Base-by-base conservation (phyloP, 2,888 invertebrate genomes). In the Drosophila nr. medialis region DNA sequence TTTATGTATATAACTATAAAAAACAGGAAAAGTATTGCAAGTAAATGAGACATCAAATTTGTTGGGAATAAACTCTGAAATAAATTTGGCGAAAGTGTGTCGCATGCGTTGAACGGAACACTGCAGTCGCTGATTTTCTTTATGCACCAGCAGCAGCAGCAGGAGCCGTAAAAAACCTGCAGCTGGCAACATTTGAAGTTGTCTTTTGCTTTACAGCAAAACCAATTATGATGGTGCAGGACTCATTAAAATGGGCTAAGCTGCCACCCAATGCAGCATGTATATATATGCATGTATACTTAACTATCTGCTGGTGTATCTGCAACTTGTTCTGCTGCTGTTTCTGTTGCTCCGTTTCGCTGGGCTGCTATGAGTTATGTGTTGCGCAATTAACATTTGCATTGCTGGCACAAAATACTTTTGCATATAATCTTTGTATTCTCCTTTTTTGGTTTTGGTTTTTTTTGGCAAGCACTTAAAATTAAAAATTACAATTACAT, bases 401-500 rank as follows among this genome's bases (percentile, higher is more conserved):
- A 72, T 75, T 84, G 89, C 87, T 81, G 81, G 89, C 89, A 79
- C 82, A 79, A 76, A 75, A 72, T 73, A 72, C 72, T 79, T 81
- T 70, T 72, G 71, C 86, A 85, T 74, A 74, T 60, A 66, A 59
- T 70, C 15, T 36, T 29, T 13, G n/a, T n/a, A n/a, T 11, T 6
- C 18, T 4, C 27, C n/a, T 21, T 40, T 10, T 18, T 21, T 2
- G 15, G 13, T 32, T 42, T 32, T 18, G 11, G 11, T 13, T 42
- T 40, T 69, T 68, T 75, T 81, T 84, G 85, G 85, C 85, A 81
- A 76, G 85, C 89, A 85, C 85, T 85, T 89, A 87, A 85, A 85
- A 89, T 89, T 89, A 89, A 85, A 86, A 86, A 86, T 86, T 87
- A 86, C 87, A 86, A 87, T 87, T 86, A 86, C 86, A 86, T 85